Evolutionary conservation across 2,888 invertebrate genomes (phyloP).

Genomic region (Oligia fasciuncula): DNA sequence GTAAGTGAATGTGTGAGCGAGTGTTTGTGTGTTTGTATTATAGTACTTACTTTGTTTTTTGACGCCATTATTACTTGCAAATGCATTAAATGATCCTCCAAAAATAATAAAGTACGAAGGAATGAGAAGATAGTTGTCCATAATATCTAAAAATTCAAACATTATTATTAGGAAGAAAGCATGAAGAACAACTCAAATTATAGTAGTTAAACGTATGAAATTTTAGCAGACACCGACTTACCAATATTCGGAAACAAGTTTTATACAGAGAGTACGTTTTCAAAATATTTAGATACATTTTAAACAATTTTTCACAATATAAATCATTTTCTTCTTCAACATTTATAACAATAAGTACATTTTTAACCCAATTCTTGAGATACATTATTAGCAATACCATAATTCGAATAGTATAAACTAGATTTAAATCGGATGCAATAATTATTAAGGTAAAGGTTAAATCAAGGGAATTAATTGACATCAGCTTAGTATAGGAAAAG

Average conservation of each 20-base stretch:
- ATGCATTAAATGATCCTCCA: not conserved
- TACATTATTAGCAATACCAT: too few relatives aligned
- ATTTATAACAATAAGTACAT: not conserved
- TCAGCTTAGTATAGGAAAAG: not conserved
- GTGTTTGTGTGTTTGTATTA: too few relatives aligned
- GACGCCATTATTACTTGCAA: not conserved
- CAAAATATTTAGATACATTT: not conserved
- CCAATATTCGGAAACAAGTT: not conserved
- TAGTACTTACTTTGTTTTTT: not conserved
- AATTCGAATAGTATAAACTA: too few relatives aligned
- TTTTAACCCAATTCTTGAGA: not conserved
- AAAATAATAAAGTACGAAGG: not conserved
- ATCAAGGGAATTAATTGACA: not conserved
- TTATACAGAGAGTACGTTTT: not conserved
- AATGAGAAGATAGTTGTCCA: not conserved
- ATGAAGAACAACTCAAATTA: not conserved
- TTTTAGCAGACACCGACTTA: not conserved
- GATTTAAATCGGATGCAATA: not conserved
- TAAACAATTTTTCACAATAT: not conserved
- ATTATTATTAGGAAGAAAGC: not conserved
- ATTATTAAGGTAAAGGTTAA: rapidly evolving
- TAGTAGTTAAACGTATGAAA: not conserved
- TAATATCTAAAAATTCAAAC: not conserved
- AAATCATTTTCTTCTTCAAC: not conserved
- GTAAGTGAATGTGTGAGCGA: too few relatives aligned